Evolutionary conservation across 2,888 invertebrate species (phyloP).

Genomic region (Macrosiphum euphorbiae): DNA sequence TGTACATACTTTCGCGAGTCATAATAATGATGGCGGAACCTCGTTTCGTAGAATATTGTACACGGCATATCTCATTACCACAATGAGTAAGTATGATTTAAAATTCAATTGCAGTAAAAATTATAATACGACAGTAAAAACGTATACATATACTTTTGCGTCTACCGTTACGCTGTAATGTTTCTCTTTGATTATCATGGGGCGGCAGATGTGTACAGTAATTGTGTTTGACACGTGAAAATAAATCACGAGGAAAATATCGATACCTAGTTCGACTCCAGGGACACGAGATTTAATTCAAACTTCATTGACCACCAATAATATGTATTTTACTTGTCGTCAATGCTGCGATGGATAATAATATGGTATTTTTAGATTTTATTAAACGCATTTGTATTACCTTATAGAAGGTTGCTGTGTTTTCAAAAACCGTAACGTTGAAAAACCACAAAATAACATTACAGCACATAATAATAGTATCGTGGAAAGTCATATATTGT

Average conservation of each 20-base stretch:
- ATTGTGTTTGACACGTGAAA: conserved; percentile 19
- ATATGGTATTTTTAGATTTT: neutral
- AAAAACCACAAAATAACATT: neutral
- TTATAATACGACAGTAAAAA: conserved; percentile 14
- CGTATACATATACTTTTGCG: neutral
- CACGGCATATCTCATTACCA: conserved; percentile 9
- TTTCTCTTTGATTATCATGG: neutral
- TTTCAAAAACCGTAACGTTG: neutral
- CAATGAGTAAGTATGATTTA: conserved; percentile 13
- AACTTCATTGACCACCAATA: neutral
- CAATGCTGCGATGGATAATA: neutral
- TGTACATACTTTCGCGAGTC: neutral
- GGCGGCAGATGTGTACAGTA: neutral
- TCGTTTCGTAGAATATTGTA: neutral
- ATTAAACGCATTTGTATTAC: neutral
- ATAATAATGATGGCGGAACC: neutral
- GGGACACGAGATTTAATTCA: neutral
- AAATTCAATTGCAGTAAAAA: conserved; percentile 22
- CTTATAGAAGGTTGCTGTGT: neutral
- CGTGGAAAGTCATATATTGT: neutral
- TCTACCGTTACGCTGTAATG: conserved; percentile 19
- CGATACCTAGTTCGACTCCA: neutral
- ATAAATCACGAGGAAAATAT: neutral
- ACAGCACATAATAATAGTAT: neutral
- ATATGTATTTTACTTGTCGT: neutral